These are phyloP conservation scores for Leptura quadrifasciata DNA, from an alignment of 2,888 invertebrate genomes.

Conservation along the genomic window DNA sequence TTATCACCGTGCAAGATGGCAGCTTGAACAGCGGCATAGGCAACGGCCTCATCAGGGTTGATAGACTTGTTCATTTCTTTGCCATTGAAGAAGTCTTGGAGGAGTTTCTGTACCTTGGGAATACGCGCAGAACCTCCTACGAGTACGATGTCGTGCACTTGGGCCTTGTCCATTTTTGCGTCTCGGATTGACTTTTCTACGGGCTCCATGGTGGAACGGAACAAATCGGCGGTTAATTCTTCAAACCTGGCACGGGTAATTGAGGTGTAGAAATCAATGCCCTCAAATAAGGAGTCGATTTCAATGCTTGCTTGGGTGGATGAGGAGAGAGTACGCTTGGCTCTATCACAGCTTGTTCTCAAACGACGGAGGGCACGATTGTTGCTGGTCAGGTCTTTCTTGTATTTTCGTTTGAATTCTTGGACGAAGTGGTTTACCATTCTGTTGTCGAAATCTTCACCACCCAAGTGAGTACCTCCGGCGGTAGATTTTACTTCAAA, in stretches of 20 bases:
- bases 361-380: conserved; percentile 93
- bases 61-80: conserved; percentile 97
- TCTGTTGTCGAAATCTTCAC: conserved; percentile 92
- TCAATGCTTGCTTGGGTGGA: conserved; percentile 95
- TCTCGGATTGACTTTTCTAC: conserved; percentile 97
- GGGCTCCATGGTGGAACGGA: conserved; percentile 96
- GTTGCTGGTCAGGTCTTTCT: conserved; percentile 91
- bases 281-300: conserved; percentile 96
- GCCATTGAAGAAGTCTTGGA: conserved; percentile 97
- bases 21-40: conserved; percentile 97
- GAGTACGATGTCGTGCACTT: conserved; percentile 93
- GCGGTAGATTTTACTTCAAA: conserved; percentile 98
- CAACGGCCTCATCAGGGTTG: conserved; percentile 98
- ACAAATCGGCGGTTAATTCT: conserved; percentile 96
- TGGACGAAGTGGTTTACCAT: conserved; percentile 93
- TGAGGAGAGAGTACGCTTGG: conserved; percentile 90
- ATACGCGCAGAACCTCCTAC: conserved; percentile 97
- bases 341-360: conserved; percentile 90
- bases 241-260: conserved; percentile 98
- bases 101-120: conserved; percentile 96
- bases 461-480: conserved; percentile 96
- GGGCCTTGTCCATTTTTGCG: conserved; percentile 96
- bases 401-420: conserved; percentile 94
- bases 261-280: conserved; percentile 96
- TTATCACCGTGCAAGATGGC: conserved; percentile 95